Base-by-base conservation (phyloP, 2,113 vertebrate genomes). In the Himantopus leucocephalus region DNA sequence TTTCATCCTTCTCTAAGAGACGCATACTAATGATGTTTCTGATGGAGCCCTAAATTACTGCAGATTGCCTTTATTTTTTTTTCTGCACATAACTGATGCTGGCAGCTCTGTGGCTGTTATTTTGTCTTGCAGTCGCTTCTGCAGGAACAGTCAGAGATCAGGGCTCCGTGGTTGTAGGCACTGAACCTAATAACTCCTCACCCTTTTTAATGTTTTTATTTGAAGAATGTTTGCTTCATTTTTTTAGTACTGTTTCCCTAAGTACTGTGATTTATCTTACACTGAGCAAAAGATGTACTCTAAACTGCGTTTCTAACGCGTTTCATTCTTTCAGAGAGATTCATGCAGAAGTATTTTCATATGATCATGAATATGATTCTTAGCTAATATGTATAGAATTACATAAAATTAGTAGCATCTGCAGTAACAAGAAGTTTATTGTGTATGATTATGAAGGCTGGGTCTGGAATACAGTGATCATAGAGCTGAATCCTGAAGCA, bases 401-500 rank as follows among this genome's bases (percentile, higher is more conserved):
- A 50, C 50, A 45, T 80, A 12, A 83, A 94, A 93, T 93, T 58
- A 92, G 94, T 58, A 41, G 82, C 70, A 60, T 90, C 70, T 94
- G 52, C 77, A 85, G 74, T 48, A 85, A 79, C 81, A 73, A 88
- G 55, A 43, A 66, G 45, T 88, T 90, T 60, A 73, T 77, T 90
- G 88, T 93, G 78, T 77, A 66, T 22, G 26, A 50, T 93, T 47
- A 6, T 24, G 63, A 26, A 76, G 87, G 3, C 84, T 85, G 90
- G 50, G 12, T 66, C 74, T 90, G 48, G 71, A 73, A 58, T 59
- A 30, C 2, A 27, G 66, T 11, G 81, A 82, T 88, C 58, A 4
- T 45, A 52, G 66, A 90, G 35, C 81, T 82, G 94, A 91, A 90
- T 94, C 62, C 92, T 85, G 87, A 78, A 91, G 91, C 88, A 94